Evolutionary conservation across 2,888 invertebrate genomes (phyloP).

Genomic region (Sinhomidia bicolor): DNA sequence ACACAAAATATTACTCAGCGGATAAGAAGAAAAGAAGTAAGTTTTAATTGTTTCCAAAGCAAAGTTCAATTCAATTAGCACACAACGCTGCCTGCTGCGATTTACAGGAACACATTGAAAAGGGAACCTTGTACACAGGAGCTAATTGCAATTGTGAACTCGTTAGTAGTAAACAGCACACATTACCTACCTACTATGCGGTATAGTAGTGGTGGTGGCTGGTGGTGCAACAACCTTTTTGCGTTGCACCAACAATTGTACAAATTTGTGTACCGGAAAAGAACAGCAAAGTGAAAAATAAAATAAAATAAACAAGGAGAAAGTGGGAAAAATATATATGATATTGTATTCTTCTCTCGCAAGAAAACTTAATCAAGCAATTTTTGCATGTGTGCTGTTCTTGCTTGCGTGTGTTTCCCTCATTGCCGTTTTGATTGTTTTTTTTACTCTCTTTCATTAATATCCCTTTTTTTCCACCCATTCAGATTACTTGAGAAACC

Average conservation of each 20-base stretch:
- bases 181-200: no score
- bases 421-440: neutral
- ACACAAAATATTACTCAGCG: neutral
- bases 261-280: neutral
- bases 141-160: no score
- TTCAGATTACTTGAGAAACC: neutral
- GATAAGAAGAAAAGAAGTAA: neutral
- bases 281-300: neutral
- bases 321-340: neutral
- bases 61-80: neutral
- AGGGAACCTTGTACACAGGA: no score
- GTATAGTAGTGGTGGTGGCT: no score
- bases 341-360: no score
- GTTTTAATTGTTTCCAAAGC: neutral
- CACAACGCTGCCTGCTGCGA: neutral
- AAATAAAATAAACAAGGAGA: neutral
- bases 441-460: neutral
- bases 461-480: conserved; percentile 8
- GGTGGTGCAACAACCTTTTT: neutral
- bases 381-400: neutral
- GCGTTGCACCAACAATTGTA: neutral
- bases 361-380: conserved; percentile 6
- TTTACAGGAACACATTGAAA: neutral
- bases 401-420: neutral
- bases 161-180: neutral